Conservation (phyloP, 2,797 vertebrate genomes). For the Anas capensis region DNA sequence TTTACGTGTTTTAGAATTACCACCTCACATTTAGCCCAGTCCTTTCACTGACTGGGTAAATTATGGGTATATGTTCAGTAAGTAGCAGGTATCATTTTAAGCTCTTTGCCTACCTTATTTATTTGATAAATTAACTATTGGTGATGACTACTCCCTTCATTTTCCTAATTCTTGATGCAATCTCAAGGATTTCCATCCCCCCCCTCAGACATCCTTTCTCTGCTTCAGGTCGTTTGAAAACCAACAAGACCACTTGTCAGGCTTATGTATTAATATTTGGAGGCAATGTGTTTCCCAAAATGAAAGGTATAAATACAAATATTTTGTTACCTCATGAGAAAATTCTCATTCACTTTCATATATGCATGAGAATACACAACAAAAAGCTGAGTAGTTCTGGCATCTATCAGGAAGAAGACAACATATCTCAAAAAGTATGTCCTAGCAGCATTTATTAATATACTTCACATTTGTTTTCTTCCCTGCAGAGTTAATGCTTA, state of each 20-base stretch:
- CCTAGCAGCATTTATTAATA: neutral
- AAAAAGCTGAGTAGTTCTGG: neutral
- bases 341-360: neutral
- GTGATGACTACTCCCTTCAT: neutral
- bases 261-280: neutral
- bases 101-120: neutral
- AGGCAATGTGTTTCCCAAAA: neutral
- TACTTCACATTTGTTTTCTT: neutral
- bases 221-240: neutral
- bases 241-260: neutral
- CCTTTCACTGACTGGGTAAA: neutral
- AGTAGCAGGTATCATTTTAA: neutral
- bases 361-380: neutral
- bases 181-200: neutral
- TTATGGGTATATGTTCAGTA: accelerated
- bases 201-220: neutral
- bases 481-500: neutral
- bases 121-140: neutral
- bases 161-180: neutral
- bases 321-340: neutral
- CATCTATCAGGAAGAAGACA: neutral
- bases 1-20: neutral
- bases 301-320: neutral
- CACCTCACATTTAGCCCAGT: neutral
- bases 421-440: neutral